Base-by-base conservation (phyloP, 2,888 invertebrate species). In the Eupithecia subfuscata region DNA sequence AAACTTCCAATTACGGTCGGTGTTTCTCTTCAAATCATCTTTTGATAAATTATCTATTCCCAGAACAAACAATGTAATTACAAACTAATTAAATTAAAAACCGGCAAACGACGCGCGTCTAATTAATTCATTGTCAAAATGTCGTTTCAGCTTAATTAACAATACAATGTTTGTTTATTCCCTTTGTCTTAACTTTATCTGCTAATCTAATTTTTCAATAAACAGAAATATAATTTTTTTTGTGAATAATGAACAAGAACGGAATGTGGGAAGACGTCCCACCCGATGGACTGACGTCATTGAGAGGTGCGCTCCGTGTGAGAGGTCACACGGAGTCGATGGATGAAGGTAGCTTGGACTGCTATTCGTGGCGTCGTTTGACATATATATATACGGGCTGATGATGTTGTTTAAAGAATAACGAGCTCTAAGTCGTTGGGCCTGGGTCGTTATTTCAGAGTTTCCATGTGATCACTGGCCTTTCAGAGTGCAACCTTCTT, bases 61-160 rank as follows among this genome's bases (percentile, higher is more conserved):
- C 45, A 37, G 14, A 70, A 73, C 68, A 74, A 75, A 74, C 69
- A 67, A 34, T 40, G 18, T 40, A 40, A 34, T 64, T 64, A 74
- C 70, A 71, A 78, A 71, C 60, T 78, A 76, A 80, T 78, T 77
- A 76, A 71, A 70, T 73, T 60, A 45, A 70, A 76, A 77, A 78
- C 74, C 25, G 72, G 37, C 67, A 70, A 48, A 70, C 72, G 25
- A 64, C 73, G 73, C 73, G 71, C 75, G 76, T 75, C 67, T 64
- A 83, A 83, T 83, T 82, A 83, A 84, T 83, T 84, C 81, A 81
- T 84, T 82, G 82, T 83, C 82, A 81, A 82, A 83, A 83, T 81
- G 81, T 80, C 79, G 64, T 65, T 43, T 56, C 64, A 37, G 37
- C 64, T 22, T 71, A 64, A 64, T 52, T 63, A 70, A 78, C 34